Evolutionary conservation across 2,888 invertebrate species (phyloP).

Genomic region (Galeruca laticollis): DNA sequence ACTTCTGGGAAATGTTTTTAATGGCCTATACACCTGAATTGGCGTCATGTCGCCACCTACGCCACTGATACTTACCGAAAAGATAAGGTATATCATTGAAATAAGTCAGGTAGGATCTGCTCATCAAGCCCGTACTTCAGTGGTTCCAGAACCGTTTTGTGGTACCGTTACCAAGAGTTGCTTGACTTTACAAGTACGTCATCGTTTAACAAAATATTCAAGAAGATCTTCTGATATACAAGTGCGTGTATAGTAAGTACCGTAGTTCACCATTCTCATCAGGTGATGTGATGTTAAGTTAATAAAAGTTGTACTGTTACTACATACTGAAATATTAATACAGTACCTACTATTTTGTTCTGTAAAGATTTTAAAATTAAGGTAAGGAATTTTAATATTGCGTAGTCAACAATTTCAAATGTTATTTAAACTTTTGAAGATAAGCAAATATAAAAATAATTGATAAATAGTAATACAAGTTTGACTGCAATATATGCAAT

Average conservation of each 20-base stretch:
- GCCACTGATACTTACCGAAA: slow-evolving; percentile 22
- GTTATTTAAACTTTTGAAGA: no score
- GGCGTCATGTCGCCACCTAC: not conserved
- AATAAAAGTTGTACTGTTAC: not conserved
- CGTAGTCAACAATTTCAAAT: no score
- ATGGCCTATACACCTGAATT: no score
- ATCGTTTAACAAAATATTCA: slow-evolving; percentile 31
- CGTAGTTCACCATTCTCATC: slow-evolving; percentile 4
- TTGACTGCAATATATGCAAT: no score
- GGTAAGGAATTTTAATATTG: no score
- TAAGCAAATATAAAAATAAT: no score
- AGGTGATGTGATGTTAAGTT: not conserved
- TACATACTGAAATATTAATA: not conserved
- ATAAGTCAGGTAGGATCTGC: slow-evolving; percentile 35
- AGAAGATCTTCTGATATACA: slow-evolving; percentile 18
- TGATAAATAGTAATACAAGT: no score
- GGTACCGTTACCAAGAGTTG: slow-evolving; percentile 50
- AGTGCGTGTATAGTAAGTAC: not conserved
- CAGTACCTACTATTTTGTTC: not conserved
- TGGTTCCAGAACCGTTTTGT: slow-evolving; percentile 48
- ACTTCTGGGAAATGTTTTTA: no score
- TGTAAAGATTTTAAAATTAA: not conserved
- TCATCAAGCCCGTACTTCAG: slow-evolving; percentile 36
- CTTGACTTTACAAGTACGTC: slow-evolving; percentile 37
- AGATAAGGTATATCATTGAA: slow-evolving; percentile 36